A percentile compares a stretch with the other conserved stretches of the same genome.
phyloP scores from a whole-genome alignment of 2,113 vertebrate species.

The Fulmarus glacialis region DNA sequence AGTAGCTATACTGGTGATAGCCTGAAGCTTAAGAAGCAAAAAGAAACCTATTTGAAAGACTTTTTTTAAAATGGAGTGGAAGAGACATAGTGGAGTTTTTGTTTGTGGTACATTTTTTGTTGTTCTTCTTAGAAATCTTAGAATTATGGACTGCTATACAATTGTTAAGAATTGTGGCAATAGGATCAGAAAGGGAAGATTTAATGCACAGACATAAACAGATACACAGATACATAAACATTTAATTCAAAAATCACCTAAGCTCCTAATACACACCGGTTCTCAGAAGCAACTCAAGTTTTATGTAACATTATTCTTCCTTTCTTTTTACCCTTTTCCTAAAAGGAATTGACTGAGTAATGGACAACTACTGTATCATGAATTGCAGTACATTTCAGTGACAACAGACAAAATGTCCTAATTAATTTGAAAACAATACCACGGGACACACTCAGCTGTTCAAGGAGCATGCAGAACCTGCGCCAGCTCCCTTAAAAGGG shows the following conservation, averaged over 20 bases:
- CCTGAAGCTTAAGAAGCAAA: background rate
- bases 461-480: background rate
- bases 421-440: slow-evolving; percentile 13
- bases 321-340: background rate
- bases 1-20: background rate
- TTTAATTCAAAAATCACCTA: background rate
- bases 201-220: background rate
- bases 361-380: background rate
- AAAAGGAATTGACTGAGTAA: background rate
- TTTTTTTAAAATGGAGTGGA: background rate
- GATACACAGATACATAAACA: background rate
- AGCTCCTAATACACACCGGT: background rate
- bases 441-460: background rate
- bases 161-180: background rate
- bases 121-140: background rate
- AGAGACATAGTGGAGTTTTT: background rate
- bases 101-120: background rate
- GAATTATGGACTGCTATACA: background rate
- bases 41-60: background rate
- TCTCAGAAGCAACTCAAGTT: background rate
- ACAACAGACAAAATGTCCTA: slow-evolving; percentile 11
- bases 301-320: background rate
- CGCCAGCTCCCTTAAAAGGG: background rate
- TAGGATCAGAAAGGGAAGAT: background rate
- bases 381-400: background rate